Percentiles rank a stretch among this genome's conserved stretches.
Evolutionary conservation across 2,113 vertebrate species (phyloP).

Genomic region (Tragelaphus strepsiceros): DNA sequence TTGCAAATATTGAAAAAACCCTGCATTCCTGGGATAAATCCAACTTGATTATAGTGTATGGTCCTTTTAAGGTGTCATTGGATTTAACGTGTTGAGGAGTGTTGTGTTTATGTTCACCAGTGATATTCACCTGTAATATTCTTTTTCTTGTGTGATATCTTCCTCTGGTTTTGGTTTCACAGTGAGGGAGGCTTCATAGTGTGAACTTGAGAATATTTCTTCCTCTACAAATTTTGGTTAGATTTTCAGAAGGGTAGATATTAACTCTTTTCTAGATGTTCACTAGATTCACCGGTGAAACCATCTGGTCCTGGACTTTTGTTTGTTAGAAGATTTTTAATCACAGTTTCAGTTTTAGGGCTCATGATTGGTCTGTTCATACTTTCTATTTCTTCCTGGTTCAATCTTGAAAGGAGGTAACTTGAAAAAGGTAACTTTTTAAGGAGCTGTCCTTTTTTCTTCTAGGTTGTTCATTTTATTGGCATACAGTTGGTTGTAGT

Average conservation of each 20-base stretch:
- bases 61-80: neutral
- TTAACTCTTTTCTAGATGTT: neutral
- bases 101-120: neutral
- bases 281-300: neutral
- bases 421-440: neutral
- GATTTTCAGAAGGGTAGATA: neutral
- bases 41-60: neutral
- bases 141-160: neutral
- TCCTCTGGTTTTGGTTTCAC: neutral
- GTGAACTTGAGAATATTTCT: neutral
- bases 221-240: neutral
- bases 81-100: neutral
- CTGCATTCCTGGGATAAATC: neutral
- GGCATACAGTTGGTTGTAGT: neutral
- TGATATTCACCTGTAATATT: neutral
- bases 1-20: neutral
- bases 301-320: neutral
- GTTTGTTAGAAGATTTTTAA: neutral
- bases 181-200: neutral
- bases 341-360: neutral
- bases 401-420: neutral
- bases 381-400: neutral
- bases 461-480: neutral
- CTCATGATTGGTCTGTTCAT: neutral
- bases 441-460: neutral